These are phyloP conservation scores for Aplodontia rufa DNA, from an alignment of 2,113 vertebrate species.

Conservation along the genomic window DNA sequence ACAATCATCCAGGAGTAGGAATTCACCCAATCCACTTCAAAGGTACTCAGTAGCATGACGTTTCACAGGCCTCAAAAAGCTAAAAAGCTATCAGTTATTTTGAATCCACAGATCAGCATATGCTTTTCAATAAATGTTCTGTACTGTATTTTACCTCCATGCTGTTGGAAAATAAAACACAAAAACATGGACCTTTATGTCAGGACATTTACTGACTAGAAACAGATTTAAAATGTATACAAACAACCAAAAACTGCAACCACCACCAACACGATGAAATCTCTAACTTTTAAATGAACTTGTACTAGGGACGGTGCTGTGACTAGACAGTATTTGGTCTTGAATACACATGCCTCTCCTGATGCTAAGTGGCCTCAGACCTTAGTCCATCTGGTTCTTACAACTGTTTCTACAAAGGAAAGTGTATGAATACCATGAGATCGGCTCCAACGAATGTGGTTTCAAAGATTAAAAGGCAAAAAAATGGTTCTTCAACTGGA, in stretches of 20 bases:
- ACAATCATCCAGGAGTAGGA: background rate
- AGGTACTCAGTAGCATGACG: background rate
- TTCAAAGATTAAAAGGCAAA: constrained; percentile 13
- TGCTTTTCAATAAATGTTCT: constrained; percentile 46
- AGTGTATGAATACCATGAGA: constrained; percentile 11
- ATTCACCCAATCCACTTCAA: background rate
- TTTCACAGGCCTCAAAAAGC: background rate
- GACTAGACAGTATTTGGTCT: background rate
- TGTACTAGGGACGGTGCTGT: background rate
- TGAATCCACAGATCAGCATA: background rate
- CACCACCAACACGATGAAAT: background rate
- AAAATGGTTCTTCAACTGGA: background rate
- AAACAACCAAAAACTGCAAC: background rate
- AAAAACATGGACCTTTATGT: background rate
- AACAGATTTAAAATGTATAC: background rate
- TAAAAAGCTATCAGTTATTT: background rate
- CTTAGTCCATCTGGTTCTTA: background rate
- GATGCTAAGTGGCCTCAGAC: background rate
- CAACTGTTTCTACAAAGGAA: background rate
- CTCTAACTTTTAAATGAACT: background rate
- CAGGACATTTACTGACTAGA: background rate
- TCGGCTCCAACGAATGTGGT: background rate
- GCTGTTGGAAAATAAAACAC: background rate
- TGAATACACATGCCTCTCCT: background rate
- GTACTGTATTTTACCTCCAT: background rate